Evolutionary conservation across 2,888 invertebrate species (phyloP), one percentile per base, ranked within the genome.

Genomic region (Leptothorax acervorum): DNA sequence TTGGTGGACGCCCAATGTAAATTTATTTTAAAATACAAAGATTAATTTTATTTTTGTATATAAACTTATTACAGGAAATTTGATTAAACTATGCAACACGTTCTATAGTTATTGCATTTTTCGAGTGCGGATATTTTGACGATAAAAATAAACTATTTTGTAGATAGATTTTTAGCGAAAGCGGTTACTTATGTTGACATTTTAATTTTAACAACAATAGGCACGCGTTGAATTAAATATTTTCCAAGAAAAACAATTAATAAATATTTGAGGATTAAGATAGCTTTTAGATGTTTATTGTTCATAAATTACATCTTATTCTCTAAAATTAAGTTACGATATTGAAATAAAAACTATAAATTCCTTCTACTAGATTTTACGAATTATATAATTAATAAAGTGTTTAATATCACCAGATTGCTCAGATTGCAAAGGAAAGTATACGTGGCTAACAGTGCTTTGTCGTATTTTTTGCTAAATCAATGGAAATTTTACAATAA

Each of bases 361-460:
- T 39, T 63, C 23, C 23, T 66, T 39, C 23, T 48, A 51, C 8
- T 55, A 15, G 5, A 28, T 23, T 23, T 23, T 42, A 11, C 6
- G 3, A 71, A 3, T 18, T n/a, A 51, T 15, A 12, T 31, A 39
- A 18, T 57, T 39, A 71, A 31, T 15, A 35, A 39, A 35, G 1
- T 23, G 23, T 4, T 15, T 35, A 18, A 11, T 12, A 70, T 84
- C 93, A 93, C 57, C 93, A 99, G 98, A 95, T 95, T 99, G 85
- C 95, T 98, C 12, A 97, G 96, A 94, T 93, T 98, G 42, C 98
- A 99, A 93, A 96, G 97, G n/a, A 97, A 97, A 89, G 97, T 99
- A 71, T 98, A 97, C 94, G 96, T 96, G 35, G 97, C 98, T 0
- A 97, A 97, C 91, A 95, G 95, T 78, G 97, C 97, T 0, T 93